Evolutionary conservation across 1,140 invertebrate species (phyloP).

Genomic region (Halesus radiatus): DNA sequence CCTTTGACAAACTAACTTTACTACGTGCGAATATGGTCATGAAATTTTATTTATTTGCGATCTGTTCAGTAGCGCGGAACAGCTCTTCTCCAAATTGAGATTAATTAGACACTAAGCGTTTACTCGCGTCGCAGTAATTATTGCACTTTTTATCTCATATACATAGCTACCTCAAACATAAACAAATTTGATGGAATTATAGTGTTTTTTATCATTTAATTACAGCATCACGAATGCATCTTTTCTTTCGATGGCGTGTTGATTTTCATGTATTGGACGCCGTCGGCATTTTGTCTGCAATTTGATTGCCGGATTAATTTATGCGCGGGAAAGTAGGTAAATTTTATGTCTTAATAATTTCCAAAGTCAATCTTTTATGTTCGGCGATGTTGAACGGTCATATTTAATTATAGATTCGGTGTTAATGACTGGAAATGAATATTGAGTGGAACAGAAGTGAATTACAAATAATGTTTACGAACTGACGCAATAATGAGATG

Average conservation of each 20-base stretch:
- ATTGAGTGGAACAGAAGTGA: background rate
- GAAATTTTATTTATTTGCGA: constrained; percentile 53
- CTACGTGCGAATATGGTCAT: constrained; percentile 54
- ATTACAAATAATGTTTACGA: background rate
- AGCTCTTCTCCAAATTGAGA: constrained; percentile 1
- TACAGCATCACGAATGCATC: too few species aligned
- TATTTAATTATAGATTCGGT: background rate
- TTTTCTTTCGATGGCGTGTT: background rate
- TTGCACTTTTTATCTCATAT: background rate
- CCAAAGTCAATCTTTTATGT: background rate
- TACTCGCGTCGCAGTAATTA: background rate
- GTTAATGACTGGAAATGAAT: background rate
- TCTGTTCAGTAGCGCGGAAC: background rate
- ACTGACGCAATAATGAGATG: too few species aligned
- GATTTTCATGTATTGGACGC: background rate
- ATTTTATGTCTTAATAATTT: constrained; percentile 5
- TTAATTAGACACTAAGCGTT: background rate
- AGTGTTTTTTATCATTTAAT: too few species aligned
- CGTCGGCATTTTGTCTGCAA: too few species aligned
- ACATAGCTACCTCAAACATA: background rate
- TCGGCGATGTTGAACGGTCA: too few species aligned
- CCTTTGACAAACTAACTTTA: constrained; percentile 43
- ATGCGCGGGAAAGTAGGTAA: too few species aligned
- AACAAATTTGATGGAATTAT: too few species aligned
- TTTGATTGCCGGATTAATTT: too few species aligned